These are phyloP conservation scores for Xiphophorus birchmanni DNA, from an alignment of 2,797 vertebrate species.

Conservation along the genomic window DNA sequence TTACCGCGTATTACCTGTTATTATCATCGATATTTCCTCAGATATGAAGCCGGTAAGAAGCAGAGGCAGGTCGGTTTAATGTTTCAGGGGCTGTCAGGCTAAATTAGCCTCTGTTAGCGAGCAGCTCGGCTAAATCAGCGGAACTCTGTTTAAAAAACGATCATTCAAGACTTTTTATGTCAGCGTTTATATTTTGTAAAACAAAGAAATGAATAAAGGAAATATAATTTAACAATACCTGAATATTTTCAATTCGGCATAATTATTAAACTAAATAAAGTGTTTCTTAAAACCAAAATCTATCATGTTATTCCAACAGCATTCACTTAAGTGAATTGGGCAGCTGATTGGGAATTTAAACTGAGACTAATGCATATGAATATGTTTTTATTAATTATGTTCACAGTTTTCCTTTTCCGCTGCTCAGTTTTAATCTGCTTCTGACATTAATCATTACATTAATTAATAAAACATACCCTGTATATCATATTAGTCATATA, in stretches of 20 bases:
- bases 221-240: fast-evolving
- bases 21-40: fast-evolving
- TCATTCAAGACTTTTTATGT: neutral
- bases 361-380: neutral
- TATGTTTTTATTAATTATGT: neutral
- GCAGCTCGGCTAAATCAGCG: neutral
- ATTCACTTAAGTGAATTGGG: neutral
- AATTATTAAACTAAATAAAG: neutral
- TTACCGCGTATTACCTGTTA: neutral
- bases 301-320: neutral
- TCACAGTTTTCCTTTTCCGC: neutral
- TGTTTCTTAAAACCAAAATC: neutral
- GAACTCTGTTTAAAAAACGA: neutral
- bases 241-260: fast-evolving
- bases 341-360: neutral
- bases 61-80: fast-evolving
- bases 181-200: fast-evolving
- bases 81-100: conserved; percentile 1
- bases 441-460: neutral
- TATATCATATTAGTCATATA: neutral
- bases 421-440: neutral
- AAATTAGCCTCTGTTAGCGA: conserved; percentile 19
- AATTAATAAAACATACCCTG: neutral
- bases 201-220: neutral
- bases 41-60: fast-evolving